Percentiles rank a stretch among this genome's conserved stretches.
These are phyloP conservation scores for Spea multiplicata DNA, from an alignment of 2,113 vertebrate genomes.

Conservation along the genomic window DNA sequence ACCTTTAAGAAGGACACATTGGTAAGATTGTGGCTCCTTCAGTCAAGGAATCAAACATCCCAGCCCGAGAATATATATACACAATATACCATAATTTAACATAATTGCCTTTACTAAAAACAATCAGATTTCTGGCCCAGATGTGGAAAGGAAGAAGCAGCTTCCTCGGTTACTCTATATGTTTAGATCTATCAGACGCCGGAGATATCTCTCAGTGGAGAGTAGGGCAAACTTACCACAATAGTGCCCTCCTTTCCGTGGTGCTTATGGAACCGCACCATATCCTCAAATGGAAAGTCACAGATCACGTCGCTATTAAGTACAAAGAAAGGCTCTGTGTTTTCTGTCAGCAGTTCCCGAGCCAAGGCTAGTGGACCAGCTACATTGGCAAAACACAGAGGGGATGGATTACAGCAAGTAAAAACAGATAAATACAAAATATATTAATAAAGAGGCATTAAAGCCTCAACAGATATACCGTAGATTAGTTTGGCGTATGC, in stretches of 20 bases:
- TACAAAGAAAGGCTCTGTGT: constrained; percentile 93
- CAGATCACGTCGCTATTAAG: constrained; percentile 98
- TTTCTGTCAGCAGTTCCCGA: constrained; percentile 81
- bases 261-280: constrained; percentile 85
- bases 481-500: too few species aligned
- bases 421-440: too few species aligned
- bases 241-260: constrained; percentile 89
- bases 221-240: constrained; percentile 68
- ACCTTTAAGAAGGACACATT: constrained; percentile 66
- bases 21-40: too few species aligned
- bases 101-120: too few species aligned
- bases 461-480: too few species aligned
- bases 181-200: too few species aligned
- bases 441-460: too few species aligned
- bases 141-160: too few species aligned
- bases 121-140: too few species aligned
- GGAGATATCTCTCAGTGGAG: too few species aligned
- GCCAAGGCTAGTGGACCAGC: constrained; percentile 93
- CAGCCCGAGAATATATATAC: background rate
- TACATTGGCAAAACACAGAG: constrained; percentile 51
- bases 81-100: background rate
- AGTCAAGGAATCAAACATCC: too few species aligned
- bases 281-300: constrained; percentile 90
- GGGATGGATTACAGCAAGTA: background rate
- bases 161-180: too few species aligned